Base-by-base conservation (phyloP, 2,113 vertebrate genomes). In the Recurvirostra avosetta region DNA sequence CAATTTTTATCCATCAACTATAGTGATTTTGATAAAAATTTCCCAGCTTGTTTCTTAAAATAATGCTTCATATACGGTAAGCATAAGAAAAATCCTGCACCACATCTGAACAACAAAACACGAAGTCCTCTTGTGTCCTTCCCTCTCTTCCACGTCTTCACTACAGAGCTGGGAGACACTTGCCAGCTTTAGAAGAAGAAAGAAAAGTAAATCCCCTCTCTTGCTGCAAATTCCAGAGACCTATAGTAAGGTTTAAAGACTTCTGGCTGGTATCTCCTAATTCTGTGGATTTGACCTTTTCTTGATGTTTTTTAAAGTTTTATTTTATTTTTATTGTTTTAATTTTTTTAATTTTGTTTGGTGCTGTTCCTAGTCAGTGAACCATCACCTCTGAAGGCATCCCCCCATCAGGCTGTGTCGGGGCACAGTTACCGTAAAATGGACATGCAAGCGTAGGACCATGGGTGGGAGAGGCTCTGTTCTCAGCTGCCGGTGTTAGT, bases 391-490 rank as follows among this genome's bases (percentile, higher is more conserved):
- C 56, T 55, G 45, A 87, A 81, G 52, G 12, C 38, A 66, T 12
- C 4, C 2, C 11, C 3, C 5, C 20, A 27, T 5, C 32, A 32
- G 15, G 15, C 11, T 25, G 4, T 14, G 15, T 2, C 3, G 4
- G 49, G 41, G 26, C 63, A 73, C 38, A 41, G 15, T 40, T 52
- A 36, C 19, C 13, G 6, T 27, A 41, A n/a, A 55, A 81, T 0
- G 21, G 3, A 1, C 0, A 0, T 41, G 17, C 13, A 50, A 38
- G 41, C 7, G 12, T 4, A 43, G 49, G 62, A 38, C 22, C 49
- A 11, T 3, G 9, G n/a, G 52, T 2, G 6, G 23, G 45, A 8
- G 53, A 63, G 20, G 22, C 7, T 68, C 50, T 36, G 23, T 15
- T n/a, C 34, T 52, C 43, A 29, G 41, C 47, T 81, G n/a, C 43